phyloP scores from a whole-genome alignment of 2,888 invertebrate species.

The Trissonchulus sp. region DNA sequence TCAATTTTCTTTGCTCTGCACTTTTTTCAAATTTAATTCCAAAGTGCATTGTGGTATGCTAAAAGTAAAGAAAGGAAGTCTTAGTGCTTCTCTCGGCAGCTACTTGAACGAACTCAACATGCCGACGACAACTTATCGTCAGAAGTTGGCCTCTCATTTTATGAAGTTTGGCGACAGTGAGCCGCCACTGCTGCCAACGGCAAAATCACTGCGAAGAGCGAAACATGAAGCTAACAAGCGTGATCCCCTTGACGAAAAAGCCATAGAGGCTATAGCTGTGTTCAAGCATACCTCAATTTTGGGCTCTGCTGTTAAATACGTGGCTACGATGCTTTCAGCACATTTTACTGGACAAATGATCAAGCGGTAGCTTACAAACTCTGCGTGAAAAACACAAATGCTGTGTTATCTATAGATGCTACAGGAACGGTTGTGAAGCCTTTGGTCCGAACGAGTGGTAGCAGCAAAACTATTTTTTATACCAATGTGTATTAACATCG shows the following conservation, averaged over 20 bases:
- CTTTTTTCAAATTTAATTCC: not conserved
- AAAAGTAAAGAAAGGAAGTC: too few relatives aligned
- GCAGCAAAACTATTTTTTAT: not conserved
- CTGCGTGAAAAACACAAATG: not conserved
- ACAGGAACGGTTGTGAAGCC: not conserved
- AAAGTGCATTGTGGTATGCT: too few relatives aligned
- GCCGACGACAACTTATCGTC: not conserved
- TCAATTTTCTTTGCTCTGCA: not conserved
- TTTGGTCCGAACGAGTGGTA: not conserved
- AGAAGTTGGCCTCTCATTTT: too few relatives aligned
- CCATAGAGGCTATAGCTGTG: not conserved
- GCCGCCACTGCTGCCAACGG: too few relatives aligned
- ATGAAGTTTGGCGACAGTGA: too few relatives aligned
- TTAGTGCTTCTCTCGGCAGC: too few relatives aligned
- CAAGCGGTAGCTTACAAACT: not conserved
- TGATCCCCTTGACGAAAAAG: too few relatives aligned
- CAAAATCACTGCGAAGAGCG: too few relatives aligned
- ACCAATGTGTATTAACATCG: not conserved
- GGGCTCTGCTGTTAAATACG: too few relatives aligned
- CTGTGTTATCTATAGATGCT: not conserved
- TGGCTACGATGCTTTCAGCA: not conserved
- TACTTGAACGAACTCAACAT: not conserved
- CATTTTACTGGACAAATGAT: not conserved
- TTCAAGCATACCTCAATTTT: not conserved
- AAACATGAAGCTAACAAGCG: too few relatives aligned